A percentile compares a stretch with the other conserved stretches of the same genome.
These are phyloP conservation scores for Trichogramma pretiosum DNA, from an alignment of 1,140 invertebrate species.

Conservation along the genomic window DNA sequence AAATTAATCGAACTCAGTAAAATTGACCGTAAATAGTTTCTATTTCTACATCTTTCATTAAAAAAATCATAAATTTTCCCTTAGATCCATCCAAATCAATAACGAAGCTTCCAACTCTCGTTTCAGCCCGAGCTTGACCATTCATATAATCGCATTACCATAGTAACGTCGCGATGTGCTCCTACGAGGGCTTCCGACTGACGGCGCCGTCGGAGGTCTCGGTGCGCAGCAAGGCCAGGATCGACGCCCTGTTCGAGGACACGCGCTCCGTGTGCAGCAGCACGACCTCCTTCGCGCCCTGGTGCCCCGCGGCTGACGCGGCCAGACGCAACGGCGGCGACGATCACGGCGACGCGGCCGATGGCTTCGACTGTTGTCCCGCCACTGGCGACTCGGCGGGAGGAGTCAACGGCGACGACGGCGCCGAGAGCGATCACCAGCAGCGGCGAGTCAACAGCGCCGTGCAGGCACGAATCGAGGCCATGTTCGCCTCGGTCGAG, in stretches of 20 bases:
- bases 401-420: background rate
- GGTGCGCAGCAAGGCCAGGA: conserved; percentile 45
- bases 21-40: too few species aligned
- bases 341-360: background rate
- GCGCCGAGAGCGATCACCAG: conserved; percentile 38
- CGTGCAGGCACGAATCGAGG: conserved; percentile 75
- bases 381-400: conserved; percentile 19
- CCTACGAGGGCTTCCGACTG: conserved; percentile 38
- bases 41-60: too few species aligned
- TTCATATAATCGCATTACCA: background rate
- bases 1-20: too few species aligned
- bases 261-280: conserved; percentile 37
- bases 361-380: conserved; percentile 21
- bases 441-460: conserved; percentile 55
- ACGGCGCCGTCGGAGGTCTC: conserved; percentile 39
- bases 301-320: conserved; percentile 23
- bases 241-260: conserved; percentile 76
- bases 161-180: conserved; percentile 31
- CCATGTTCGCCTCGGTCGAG: conserved; percentile 71
- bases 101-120: too few species aligned
- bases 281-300: conserved; percentile 28
- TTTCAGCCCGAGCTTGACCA: too few species aligned
- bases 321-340: conserved; percentile 1
- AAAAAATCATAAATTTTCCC: too few species aligned
- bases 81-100: too few species aligned